These are phyloP conservation scores for Murina feae DNA, from an alignment of 2,113 vertebrate genomes.

Conservation along the genomic window DNA sequence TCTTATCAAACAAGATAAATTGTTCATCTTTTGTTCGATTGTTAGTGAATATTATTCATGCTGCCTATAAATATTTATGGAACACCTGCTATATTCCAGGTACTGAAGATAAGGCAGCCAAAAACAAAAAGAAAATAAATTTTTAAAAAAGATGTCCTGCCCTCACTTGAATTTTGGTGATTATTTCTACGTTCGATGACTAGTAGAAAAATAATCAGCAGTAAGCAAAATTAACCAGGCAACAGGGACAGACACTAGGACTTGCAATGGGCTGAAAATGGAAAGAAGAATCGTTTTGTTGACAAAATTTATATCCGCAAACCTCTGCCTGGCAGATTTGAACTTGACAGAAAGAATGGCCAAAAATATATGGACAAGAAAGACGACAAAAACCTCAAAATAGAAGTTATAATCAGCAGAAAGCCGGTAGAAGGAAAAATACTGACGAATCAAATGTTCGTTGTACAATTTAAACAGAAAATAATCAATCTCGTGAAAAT, in stretches of 20 bases:
- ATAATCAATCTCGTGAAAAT: conserved; percentile 59
- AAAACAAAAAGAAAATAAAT: neutral
- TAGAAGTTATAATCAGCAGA: neutral
- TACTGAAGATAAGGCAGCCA: neutral
- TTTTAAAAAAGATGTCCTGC: neutral
- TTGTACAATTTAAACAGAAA: conserved; percentile 52
- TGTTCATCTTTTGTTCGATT: neutral
- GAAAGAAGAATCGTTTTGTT: neutral
- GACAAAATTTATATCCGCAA: neutral
- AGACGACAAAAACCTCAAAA: neutral
- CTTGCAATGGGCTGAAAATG: neutral
- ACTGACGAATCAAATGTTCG: neutral
- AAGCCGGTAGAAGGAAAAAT: neutral
- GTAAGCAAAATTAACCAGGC: neutral
- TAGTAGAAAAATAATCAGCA: neutral
- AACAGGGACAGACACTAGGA: neutral
- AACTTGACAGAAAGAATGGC: neutral
- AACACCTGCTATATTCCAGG: neutral
- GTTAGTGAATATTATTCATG: neutral
- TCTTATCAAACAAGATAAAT: neutral
- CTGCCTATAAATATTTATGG: neutral
- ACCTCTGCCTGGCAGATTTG: neutral
- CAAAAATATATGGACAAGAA: neutral
- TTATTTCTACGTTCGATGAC: neutral
- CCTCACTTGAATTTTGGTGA: neutral